These are phyloP conservation scores for Gonocerus acuteangulatus DNA, from an alignment of 2,888 invertebrate species.

Conservation along the genomic window DNA sequence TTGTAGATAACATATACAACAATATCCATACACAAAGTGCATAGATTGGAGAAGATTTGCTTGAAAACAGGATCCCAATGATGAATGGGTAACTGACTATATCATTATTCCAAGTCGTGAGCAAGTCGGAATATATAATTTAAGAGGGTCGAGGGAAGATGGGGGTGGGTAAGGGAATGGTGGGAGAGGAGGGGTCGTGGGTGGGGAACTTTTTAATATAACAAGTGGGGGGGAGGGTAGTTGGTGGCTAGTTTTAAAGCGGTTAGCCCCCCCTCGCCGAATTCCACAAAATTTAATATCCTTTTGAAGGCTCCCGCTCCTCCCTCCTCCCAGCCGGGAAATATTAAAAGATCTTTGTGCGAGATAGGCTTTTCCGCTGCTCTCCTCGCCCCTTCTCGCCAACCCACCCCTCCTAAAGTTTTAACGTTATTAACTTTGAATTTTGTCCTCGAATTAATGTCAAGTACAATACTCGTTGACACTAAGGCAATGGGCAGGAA, in stretches of 20 bases:
- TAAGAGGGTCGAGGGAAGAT: neutral
- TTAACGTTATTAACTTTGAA: constrained; percentile 28
- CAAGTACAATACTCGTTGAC: too few relatives aligned
- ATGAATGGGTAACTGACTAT: too few relatives aligned
- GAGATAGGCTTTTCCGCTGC: constrained; percentile 9
- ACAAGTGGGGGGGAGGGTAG: constrained; percentile 11
- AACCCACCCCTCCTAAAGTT: constrained; percentile 4
- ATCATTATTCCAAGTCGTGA: neutral
- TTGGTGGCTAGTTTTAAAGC: constrained; percentile 24
- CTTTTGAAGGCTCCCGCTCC: constrained; percentile 17
- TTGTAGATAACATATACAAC: too few relatives aligned
- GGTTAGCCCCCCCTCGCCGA: constrained; percentile 31
- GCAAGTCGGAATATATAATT: neutral
- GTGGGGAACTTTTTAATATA: constrained; percentile 14
- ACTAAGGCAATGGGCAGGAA: too few relatives aligned
- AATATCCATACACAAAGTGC: too few relatives aligned
- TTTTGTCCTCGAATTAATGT: constrained; percentile 18
- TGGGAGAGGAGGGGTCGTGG: neutral
- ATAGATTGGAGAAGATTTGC: too few relatives aligned
- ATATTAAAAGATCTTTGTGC: constrained; percentile 31
- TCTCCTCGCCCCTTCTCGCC: neutral
- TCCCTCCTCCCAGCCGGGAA: constrained; percentile 14
- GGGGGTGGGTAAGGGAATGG: neutral
- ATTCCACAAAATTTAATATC: constrained; percentile 38
- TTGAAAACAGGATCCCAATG: too few relatives aligned